Evolutionary conservation across 2,113 vertebrate species (phyloP).

Genomic region (Lontra canadensis): DNA sequence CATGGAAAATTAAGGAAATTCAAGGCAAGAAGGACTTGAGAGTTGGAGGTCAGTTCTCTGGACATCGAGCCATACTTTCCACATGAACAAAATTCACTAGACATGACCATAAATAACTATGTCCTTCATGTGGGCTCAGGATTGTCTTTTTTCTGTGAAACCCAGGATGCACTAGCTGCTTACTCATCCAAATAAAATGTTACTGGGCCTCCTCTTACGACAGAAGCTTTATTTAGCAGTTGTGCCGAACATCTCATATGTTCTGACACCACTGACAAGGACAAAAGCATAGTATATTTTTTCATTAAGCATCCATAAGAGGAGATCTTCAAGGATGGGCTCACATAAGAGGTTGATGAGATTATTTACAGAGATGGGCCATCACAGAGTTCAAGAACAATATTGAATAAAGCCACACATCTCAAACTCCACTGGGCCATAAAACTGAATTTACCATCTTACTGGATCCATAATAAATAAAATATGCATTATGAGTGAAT

Average conservation of each 20-base stretch:
- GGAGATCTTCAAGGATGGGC: conserved; percentile 80
- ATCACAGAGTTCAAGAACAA: conserved; percentile 72
- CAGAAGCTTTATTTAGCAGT: conserved; percentile 65
- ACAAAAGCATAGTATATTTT: conserved; percentile 75
- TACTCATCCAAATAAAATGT: conserved; percentile 70
- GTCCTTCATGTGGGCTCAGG: conserved; percentile 73
- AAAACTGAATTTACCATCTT: conserved; percentile 62
- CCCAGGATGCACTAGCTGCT: conserved; percentile 43
- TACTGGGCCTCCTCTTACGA: background rate
- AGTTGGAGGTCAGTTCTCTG: conserved; percentile 67
- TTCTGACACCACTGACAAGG: conserved; percentile 77
- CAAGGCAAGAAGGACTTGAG: conserved; percentile 22
- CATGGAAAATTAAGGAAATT: conserved; percentile 34
- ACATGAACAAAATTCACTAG: conserved; percentile 67
- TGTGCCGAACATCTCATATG: conserved; percentile 45
- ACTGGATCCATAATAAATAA: conserved; percentile 58
- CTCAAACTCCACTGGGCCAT: conserved; percentile 58
- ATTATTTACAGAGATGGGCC: conserved; percentile 76
- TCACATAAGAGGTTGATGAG: conserved; percentile 73
- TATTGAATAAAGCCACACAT: conserved; percentile 52
- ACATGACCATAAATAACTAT: conserved; percentile 77
- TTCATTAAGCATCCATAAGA: conserved; percentile 74
- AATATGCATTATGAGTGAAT: conserved; percentile 16
- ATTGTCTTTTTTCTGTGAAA: conserved; percentile 68
- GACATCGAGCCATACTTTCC: conserved; percentile 64